Evolutionary conservation across 37 sponge, comb jelly and placozoan species (phyloP).

Genomic region (Amphimedon queenslandica): DNA sequence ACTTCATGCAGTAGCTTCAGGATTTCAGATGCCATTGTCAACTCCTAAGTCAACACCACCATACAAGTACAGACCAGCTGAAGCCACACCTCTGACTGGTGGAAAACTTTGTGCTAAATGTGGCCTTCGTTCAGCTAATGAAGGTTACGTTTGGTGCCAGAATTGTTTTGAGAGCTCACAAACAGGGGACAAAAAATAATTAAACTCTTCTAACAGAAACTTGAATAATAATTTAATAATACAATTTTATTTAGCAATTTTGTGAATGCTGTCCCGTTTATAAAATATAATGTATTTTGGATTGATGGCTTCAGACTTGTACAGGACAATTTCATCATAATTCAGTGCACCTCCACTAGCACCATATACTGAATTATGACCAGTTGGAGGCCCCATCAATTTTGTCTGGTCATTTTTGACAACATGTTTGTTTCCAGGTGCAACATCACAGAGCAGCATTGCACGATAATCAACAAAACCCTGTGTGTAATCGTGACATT

Average conservation of each 20-base stretch:
- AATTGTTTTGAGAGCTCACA: not conserved
- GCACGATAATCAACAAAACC: conserved; percentile 49
- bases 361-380: conserved; percentile 61
- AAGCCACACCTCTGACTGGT: not conserved
- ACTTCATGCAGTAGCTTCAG: no score
- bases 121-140: conserved; percentile 14
- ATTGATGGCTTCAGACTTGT: conserved; percentile 34
- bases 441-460: conserved; percentile 61
- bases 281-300: conserved; percentile 71
- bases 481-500: conserved; percentile 80
- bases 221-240: not conserved
- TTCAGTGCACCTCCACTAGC: conserved; percentile 47
- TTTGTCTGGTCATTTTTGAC: conserved; percentile 21
- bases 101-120: conserved; percentile 19
- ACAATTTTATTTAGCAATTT: conserved; percentile 34
- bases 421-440: conserved; percentile 54
- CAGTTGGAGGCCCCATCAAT: conserved; percentile 45
- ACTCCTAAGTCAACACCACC: no score
- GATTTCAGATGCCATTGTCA: no score
- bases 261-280: conserved; percentile 45
- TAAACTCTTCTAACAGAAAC: not conserved
- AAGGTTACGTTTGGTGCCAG: conserved; percentile 35
- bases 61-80: not conserved
- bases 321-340: conserved; percentile 65
- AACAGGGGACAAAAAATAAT: not conserved